Evolutionary conservation across 2,113 vertebrate species (phyloP).

Genomic region (Tenrec ecaudatus): DNA sequence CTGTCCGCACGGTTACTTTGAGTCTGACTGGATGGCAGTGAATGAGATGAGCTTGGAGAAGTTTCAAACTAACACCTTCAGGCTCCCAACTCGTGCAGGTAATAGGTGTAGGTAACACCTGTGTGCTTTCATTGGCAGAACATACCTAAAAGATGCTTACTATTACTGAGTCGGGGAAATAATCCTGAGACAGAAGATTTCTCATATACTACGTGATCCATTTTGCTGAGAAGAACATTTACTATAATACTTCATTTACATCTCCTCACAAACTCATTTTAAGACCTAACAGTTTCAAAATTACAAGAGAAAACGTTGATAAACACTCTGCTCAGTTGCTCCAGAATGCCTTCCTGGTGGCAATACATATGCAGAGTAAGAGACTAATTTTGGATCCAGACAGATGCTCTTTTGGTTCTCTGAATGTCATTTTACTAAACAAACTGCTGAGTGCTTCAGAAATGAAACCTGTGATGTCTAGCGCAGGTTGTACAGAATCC

Average conservation of each 20-base stretch:
- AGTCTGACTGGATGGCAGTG: no score
- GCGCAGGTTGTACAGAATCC: conserved; percentile 11
- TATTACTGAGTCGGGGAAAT: conserved; percentile 50
- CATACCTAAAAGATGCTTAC: conserved; percentile 18
- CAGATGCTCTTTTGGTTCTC: conserved; percentile 64
- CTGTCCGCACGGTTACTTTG: no score
- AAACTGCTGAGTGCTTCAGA: conserved; percentile 64
- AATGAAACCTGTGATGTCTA: conserved; percentile 66
- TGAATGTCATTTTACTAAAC: conserved; percentile 74
- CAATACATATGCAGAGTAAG: conserved; percentile 49
- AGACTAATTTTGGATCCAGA: conserved; percentile 71
- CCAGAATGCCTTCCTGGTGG: conserved; percentile 45
- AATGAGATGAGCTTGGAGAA: neutral
- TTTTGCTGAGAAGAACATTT: conserved; percentile 64
- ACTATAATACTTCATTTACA: conserved; percentile 50
- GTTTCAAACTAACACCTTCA: neutral
- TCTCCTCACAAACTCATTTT: conserved; percentile 60
- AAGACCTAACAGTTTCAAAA: conserved; percentile 63
- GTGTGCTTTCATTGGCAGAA: neutral
- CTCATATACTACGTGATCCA: conserved; percentile 47
- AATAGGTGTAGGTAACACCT: neutral
- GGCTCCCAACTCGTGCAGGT: neutral
- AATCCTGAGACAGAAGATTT: conserved; percentile 35
- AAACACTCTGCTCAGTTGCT: conserved; percentile 57
- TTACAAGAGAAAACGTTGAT: conserved; percentile 65